Percentiles rank a stretch among this genome's conserved stretches.
phyloP scores from a whole-genome alignment of 2,113 vertebrate genomes.

The Chauna torquata region DNA sequence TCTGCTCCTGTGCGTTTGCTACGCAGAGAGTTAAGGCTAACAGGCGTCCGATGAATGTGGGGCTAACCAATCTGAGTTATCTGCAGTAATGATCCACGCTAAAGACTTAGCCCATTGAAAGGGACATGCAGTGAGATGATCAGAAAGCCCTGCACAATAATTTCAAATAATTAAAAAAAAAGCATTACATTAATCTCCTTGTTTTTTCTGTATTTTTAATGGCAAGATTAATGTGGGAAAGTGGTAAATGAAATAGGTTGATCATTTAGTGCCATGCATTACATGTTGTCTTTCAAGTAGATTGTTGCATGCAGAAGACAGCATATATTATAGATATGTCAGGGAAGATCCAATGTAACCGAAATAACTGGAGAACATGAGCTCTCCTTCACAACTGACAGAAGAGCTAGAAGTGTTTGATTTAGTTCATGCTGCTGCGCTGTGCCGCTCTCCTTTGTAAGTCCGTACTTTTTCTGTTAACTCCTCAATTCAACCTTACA shows the following conservation, averaged over 20 bases:
- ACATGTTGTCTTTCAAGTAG: not conserved
- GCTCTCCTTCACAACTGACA: slow-evolving; percentile 32
- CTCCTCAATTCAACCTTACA: slow-evolving; percentile 42
- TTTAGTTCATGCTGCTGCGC: slow-evolving; percentile 29
- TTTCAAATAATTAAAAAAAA: not conserved
- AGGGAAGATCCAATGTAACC: slow-evolving; percentile 27
- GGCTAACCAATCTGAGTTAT: not conserved
- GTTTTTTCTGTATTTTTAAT: not conserved
- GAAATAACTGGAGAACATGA: slow-evolving; percentile 51
- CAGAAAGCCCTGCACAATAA: not conserved
- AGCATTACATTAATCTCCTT: not conserved
- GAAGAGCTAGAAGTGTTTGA: slow-evolving; percentile 24
- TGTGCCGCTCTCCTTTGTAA: slow-evolving; percentile 10
- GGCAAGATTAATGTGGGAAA: not conserved
- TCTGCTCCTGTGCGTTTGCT: not conserved
- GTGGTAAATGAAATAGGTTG: not conserved
- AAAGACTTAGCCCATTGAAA: not conserved
- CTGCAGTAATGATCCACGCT: not conserved
- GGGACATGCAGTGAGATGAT: not conserved
- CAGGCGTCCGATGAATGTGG: not conserved
- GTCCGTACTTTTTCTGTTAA: slow-evolving; percentile 34
- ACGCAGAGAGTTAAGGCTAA: not conserved
- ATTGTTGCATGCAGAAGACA: not conserved
- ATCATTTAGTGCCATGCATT: not conserved
- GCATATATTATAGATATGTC: slow-evolving; percentile 24